phyloP scores from a whole-genome alignment of 2,888 invertebrate genomes.

The Branchipolynoe longqiensis region DNA sequence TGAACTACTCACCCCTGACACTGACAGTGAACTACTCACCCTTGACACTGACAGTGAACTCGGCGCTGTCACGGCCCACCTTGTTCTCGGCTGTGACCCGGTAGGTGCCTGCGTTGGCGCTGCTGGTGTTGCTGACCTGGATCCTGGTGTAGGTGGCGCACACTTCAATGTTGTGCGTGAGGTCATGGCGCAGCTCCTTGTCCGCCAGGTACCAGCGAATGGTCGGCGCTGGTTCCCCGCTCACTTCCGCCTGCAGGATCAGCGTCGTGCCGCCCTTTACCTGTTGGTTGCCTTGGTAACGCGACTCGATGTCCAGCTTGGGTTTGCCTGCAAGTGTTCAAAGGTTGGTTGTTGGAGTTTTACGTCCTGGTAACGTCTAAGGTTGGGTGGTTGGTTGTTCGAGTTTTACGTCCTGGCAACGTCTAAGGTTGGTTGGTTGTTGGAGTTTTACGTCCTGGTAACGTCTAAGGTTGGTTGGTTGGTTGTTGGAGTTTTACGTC shows the following conservation, averaged over 20 bases:
- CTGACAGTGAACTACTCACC: slow-evolving; percentile 66
- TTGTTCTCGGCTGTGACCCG: slow-evolving; percentile 76
- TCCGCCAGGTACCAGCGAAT: slow-evolving; percentile 74
- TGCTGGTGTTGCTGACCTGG: slow-evolving; percentile 58
- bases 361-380: no score
- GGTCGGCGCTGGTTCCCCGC: slow-evolving; percentile 73
- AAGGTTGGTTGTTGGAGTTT: no score
- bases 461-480: no score
- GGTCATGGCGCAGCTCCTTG: neutral
- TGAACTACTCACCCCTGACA: no score
- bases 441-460: no score
- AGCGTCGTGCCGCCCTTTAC: slow-evolving; percentile 66
- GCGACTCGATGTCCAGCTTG: slow-evolving; percentile 64
- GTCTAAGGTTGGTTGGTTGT: no score
- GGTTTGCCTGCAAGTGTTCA: slow-evolving; percentile 61
- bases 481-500: no score
- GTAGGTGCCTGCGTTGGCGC: slow-evolving; percentile 66
- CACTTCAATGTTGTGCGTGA: slow-evolving; percentile 59
- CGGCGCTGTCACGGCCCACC: slow-evolving; percentile 85
- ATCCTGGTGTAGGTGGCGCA: slow-evolving; percentile 57
- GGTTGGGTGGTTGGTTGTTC: no score
- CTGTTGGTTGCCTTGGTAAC: slow-evolving; percentile 61
- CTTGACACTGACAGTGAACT: slow-evolving; percentile 65
- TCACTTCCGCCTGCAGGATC: slow-evolving; percentile 64
- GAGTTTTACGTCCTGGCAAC: no score